Percentiles rank a stretch among this genome's conserved stretches.
Conservation (phyloP, 2,113 vertebrate species). For the Bos taurus region DNA sequence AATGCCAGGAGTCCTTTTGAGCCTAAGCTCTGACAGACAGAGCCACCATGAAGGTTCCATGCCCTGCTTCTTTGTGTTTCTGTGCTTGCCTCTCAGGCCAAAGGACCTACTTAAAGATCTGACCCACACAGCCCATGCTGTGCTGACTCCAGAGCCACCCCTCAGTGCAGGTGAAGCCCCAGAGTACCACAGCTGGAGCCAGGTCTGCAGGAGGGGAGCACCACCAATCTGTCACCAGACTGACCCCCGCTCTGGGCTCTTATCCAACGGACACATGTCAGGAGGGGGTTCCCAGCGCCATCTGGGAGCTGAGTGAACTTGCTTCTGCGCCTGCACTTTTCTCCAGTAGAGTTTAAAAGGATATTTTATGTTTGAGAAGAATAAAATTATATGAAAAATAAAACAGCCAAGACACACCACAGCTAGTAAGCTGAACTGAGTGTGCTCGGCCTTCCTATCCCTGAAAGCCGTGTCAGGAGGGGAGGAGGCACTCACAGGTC, state of each 20-base stretch:
- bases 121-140: rapidly evolving
- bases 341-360: neutral
- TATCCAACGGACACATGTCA: rapidly evolving
- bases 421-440: neutral
- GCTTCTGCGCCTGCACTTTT: neutral
- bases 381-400: neutral
- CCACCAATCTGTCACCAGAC: rapidly evolving
- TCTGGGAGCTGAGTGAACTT: conserved; percentile 63
- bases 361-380: neutral
- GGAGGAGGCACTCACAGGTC: conserved; percentile 87
- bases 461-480: neutral
- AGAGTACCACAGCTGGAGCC: neutral
- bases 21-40: neutral
- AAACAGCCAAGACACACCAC: neutral
- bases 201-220: neutral
- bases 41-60: rapidly evolving
- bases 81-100: neutral
- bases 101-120: neutral
- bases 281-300: neutral
- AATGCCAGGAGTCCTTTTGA: neutral
- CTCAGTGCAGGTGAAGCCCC: neutral
- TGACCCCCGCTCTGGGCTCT: neutral
- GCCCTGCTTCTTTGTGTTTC: neutral
- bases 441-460: neutral
- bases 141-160: neutral